Evolutionary conservation across 2,797 vertebrate species (phyloP), one percentile per base, ranked within the genome.

Genomic region (Tadarida brasiliensis): DNA sequence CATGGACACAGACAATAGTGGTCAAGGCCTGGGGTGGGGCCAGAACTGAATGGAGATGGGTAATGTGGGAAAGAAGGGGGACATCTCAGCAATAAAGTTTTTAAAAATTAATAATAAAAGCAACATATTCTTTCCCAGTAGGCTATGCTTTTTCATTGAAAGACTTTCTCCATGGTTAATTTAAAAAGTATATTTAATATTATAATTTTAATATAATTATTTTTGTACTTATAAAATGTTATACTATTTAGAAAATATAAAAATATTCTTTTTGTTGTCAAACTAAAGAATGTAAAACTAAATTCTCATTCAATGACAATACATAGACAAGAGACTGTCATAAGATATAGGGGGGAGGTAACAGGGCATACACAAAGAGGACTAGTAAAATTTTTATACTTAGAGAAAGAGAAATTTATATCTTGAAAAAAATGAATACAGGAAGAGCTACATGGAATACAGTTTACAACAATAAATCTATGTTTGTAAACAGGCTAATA

Each of bases 191-290:
- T 39, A 91, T 63, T 74, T 78, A 81, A 70, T 57, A 78, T 19
- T 35, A 59, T 39, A 94, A 56, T 30, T 92, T 83, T 30, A 87
- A 35, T 44, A 70, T 16, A 74, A 59, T n/a, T 88, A 39, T 73
- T 67, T 84, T 61, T 78, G 63, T 28, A 51, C 5, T 51, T 77
- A 56, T 30, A 90, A 35, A 92, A 61, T 91, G 71, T 44, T 91
- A 77, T 44, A 57, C 77, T 70, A 78, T 22, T 87, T 90, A 81
- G 35, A 91, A 95, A 93, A 85, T 63, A 87, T 63, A 87, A 63
- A 74, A 93, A 92, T 3, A 51, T 5, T 44, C 81, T 74, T 84
- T 73, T 88, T 84, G 10, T 87, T 76, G 90, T 90, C 35, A 92
- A 91, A 92, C 65, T 78, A 65, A 65, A 71, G 4, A 54, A 84